Base-by-base conservation (phyloP, 2,797 vertebrate genomes). In the Etheostoma perlongum region DNA sequence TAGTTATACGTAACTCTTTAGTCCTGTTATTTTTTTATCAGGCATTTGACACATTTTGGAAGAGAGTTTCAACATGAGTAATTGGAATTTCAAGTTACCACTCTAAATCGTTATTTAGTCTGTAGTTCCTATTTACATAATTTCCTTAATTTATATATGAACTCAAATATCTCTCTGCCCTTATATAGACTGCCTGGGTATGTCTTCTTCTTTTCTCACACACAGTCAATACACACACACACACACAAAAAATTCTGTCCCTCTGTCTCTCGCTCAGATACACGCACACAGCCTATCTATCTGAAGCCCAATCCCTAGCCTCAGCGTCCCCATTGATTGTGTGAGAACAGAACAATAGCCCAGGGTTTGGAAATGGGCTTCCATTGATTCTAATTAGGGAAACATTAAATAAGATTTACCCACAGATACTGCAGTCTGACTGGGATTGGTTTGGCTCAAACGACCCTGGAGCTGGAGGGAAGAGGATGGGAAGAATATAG, bases 321-420 rank as follows among this genome's bases (percentile, higher is more conserved):
- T 90, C 92, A 79, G 86, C 79, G 57, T 94, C 93, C 94, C 91
- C 91, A 94, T 96, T 95, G 96, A 96, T 97, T 96, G 94, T 96
- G 93, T 92, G 87, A 85, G 86, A 94, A 88, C 84, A 88, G 93
- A 94, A 94, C 95, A 95, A 95, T 96, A 94, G 93, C 94, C 91
- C 89, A 82, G 85, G 85, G 93, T 95, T 95, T 95, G 95, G 94
- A 97, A 97, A 98, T 96, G 96, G 96, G 94, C 95, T 97, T 96
- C 93, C 97, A 98, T 98, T 97, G 97, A 98, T 99, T 98, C 95
- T 98, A 98, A 99, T 98, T 98, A 98, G 95, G 94, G 93, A 96
- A 97, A 97, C 95, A 95, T 97, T 98, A 98, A 97, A 96, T 97
- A 97, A 97, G 96, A 96, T 97, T 97, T 97, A 97, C 94, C 92